Evolutionary conservation across 2,113 vertebrate genomes (phyloP).

Genomic region (Baryphthengus martii): DNA sequence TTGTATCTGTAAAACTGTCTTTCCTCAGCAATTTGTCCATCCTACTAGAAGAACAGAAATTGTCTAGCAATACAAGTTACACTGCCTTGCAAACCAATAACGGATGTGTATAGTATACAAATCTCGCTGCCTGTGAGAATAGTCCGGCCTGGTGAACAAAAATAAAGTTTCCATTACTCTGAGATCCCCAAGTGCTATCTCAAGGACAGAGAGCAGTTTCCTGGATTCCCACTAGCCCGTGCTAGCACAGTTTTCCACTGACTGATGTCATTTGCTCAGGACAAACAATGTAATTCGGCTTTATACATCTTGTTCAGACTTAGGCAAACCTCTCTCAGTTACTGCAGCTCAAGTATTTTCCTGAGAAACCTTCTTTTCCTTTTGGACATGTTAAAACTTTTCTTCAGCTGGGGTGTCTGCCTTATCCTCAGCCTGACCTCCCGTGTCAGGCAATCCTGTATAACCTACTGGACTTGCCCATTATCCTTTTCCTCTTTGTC

Average conservation of each 20-base stretch:
- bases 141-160: background rate
- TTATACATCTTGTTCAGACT: background rate
- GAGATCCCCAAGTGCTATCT: background rate
- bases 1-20: background rate
- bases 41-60: background rate
- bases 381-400: background rate
- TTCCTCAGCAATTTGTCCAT: background rate
- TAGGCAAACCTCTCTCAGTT: background rate
- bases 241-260: background rate
- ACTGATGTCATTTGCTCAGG: rapidly evolving
- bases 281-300: background rate
- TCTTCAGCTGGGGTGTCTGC: background rate
- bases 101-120: background rate
- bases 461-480: background rate
- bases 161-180: background rate
- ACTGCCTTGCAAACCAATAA: background rate
- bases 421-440: background rate
- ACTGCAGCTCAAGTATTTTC: background rate
- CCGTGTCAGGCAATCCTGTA: rapidly evolving
- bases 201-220: background rate
- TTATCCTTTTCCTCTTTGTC: background rate
- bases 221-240: rapidly evolving
- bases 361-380: background rate
- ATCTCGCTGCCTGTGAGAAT: background rate
- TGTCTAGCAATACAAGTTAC: background rate